Base-by-base conservation (phyloP, 2,797 vertebrate species). In the Phataginus tetradactyla region DNA sequence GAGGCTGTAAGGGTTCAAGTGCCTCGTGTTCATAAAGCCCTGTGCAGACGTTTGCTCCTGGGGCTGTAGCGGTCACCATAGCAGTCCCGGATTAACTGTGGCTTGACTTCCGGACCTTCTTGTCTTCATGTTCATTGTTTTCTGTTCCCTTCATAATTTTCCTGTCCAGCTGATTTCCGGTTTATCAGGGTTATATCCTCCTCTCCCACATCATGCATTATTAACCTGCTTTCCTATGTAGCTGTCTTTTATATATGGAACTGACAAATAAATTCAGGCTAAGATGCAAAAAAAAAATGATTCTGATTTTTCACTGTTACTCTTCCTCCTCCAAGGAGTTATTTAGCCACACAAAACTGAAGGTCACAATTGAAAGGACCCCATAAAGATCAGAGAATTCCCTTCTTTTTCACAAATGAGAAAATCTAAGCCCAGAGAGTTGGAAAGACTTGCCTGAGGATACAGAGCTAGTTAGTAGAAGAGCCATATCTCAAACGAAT, bases 231-330 rank as follows among this genome's bases (percentile, higher is more conserved):
- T 5, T 88, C 39, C 51, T 39, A 7, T 66, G 32, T 34, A 85
- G 32, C 64, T 91, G 37, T 84, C 51, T 88, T 95, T 83, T 91
- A 92, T 51, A 92, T 91, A 90, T 71, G 68, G 29, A 96, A 5
- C 42, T 92, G 49, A 94, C 84, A 45, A 95, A 84, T 59, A 77
- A 94, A 74, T 61, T 78, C 34, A 57, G 9, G 23, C 23, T 89
- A 78, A 83, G 13, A 64, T 45, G 51, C 29, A 85, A 93, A 74
- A 39, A 39, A 37, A 32, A 91, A 59, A 69, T 72, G 59, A 92
- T 86, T 86, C 32, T 63, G 15, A 42, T 57, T 80, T 93, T 93
- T 80, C 45, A 77, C 4, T 87, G 59, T 83, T 95, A 79, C 81
- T 74, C 25, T 80, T 23, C 39, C 7, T 80, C 17, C 15, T 79